These are phyloP conservation scores for Orgyia antiqua DNA, from an alignment of 2,888 invertebrate species.

Conservation along the genomic window DNA sequence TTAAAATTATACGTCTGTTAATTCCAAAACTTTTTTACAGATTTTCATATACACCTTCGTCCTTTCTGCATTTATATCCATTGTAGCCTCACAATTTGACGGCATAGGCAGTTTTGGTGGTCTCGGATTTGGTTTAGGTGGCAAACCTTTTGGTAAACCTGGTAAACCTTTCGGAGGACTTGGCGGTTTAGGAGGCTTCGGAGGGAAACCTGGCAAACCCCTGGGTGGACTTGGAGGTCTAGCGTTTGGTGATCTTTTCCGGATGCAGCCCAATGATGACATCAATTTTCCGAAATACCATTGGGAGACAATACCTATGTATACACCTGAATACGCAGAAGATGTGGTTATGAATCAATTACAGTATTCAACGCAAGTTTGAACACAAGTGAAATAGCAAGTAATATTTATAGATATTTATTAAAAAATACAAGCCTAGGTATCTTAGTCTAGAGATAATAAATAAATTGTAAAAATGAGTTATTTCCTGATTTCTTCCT, in stretches of 20 bases:
- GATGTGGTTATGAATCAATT: too few species aligned
- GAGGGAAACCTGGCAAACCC: slow-evolving; percentile 8
- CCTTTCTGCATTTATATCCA: slow-evolving; percentile 5
- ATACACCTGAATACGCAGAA: neutral
- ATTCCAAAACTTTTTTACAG: slow-evolving; percentile 10
- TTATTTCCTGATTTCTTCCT: too few species aligned
- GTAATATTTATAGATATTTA: too few species aligned
- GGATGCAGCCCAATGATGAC: neutral
- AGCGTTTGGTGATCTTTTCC: slow-evolving; percentile 1
- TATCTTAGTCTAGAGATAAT: too few species aligned
- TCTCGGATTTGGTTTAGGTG: slow-evolving; percentile 4
- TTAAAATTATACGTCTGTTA: too few species aligned
- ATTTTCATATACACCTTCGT: slow-evolving; percentile 8
- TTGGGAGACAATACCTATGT: neutral
- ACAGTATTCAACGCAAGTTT: too few species aligned
- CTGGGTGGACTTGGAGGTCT: slow-evolving; percentile 9
- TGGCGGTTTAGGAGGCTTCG: slow-evolving; percentile 6
- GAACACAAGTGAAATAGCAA: too few species aligned
- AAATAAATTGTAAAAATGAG: too few species aligned
- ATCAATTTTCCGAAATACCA: too few species aligned
- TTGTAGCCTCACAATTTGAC: slow-evolving; percentile 10
- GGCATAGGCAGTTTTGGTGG: slow-evolving; percentile 14
- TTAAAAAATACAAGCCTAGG: too few species aligned
- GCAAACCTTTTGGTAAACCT: slow-evolving; percentile 3
- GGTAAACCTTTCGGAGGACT: slow-evolving; percentile 6